Evolutionary conservation across 2,113 vertebrate species (phyloP).

Genomic region (Rhinopithecus roxellana): DNA sequence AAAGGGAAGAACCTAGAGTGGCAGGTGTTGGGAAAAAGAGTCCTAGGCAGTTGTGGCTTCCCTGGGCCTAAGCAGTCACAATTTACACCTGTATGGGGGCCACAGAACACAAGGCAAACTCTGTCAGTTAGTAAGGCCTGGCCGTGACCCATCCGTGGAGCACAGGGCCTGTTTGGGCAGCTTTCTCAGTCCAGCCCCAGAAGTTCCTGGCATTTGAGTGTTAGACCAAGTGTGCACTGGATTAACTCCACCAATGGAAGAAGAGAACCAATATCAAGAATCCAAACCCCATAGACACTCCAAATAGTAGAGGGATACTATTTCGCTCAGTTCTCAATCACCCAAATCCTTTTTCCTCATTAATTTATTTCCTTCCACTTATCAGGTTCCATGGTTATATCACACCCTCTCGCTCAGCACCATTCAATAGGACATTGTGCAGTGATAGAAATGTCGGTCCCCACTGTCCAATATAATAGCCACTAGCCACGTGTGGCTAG

Average conservation of each 20-base stretch:
- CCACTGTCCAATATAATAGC: not conserved
- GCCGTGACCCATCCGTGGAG: not conserved
- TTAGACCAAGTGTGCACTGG: not conserved
- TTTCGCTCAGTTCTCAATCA: not conserved
- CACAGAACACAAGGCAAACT: fast-evolving
- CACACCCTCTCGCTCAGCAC: not conserved
- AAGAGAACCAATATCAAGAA: not conserved
- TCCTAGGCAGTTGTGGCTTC: fast-evolving
- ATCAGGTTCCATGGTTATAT: not conserved
- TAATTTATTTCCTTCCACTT: not conserved
- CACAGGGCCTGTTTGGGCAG: not conserved
- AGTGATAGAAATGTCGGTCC: not conserved
- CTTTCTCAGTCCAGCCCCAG: not conserved
- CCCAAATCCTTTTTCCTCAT: not conserved
- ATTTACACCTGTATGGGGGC: not conserved
- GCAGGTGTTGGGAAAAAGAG: not conserved
- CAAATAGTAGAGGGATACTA: not conserved
- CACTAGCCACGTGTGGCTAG: not conserved
- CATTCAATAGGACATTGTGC: not conserved
- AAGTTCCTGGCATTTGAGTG: not conserved
- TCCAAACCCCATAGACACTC: not conserved
- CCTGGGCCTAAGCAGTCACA: not conserved
- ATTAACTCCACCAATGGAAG: not conserved
- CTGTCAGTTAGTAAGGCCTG: not conserved
- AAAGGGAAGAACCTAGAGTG: not conserved